These are phyloP conservation scores for Ochotona princeps DNA, from an alignment of 2,113 vertebrate species.

Conservation along the genomic window DNA sequence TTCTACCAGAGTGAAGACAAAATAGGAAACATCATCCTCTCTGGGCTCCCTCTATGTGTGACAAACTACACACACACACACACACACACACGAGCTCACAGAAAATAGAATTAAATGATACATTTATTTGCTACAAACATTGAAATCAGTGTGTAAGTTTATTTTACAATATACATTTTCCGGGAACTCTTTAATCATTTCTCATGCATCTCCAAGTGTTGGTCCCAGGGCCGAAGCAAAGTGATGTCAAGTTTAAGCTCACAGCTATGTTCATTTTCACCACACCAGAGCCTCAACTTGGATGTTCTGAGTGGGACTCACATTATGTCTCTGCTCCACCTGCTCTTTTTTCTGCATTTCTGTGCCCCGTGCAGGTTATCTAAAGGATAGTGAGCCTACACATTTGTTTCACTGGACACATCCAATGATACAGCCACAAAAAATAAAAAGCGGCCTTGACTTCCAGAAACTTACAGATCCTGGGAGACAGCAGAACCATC, in stretches of 20 bases:
- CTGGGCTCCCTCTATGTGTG: not conserved
- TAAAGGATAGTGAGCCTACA: not conserved
- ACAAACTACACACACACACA: not conserved
- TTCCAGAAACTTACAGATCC: constrained; percentile 54
- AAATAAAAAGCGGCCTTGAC: not conserved
- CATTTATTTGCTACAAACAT: too few species aligned
- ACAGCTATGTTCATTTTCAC: not conserved
- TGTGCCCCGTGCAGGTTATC: not conserved
- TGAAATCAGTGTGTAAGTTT: too few species aligned
- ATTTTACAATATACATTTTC: too few species aligned
- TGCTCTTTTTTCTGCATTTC: not conserved
- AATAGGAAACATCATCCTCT: not conserved
- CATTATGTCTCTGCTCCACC: not conserved
- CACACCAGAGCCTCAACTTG: not conserved
- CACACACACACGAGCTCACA: too few species aligned
- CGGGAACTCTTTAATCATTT: too few species aligned
- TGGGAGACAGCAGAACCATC: not conserved
- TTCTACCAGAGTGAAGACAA: not conserved
- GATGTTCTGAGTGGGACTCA: rapidly evolving
- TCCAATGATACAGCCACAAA: not conserved
- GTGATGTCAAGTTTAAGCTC: not conserved
- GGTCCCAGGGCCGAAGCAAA: not conserved
- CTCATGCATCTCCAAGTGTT: not conserved
- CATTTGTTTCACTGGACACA: not conserved
- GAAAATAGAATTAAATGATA: too few species aligned